These are phyloP conservation scores for Oceanodroma tethys DNA, from an alignment of 2,113 vertebrate genomes.

Conservation along the genomic window DNA sequence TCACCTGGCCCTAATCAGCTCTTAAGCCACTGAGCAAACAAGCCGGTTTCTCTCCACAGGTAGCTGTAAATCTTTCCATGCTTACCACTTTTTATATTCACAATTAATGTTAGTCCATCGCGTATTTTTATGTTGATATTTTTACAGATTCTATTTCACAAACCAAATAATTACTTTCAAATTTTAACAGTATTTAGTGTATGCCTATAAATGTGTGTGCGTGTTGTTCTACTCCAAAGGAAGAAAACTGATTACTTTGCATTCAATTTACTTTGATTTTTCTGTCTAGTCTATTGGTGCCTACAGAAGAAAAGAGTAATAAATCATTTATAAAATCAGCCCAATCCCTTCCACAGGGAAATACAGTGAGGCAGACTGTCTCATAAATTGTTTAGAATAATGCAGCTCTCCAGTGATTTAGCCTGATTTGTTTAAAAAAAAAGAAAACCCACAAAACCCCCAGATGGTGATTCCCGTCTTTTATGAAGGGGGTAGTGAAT, in stretches of 20 bases:
- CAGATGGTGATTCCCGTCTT: neutral
- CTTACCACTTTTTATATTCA: neutral
- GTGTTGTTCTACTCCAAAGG: neutral
- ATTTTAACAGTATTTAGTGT: neutral
- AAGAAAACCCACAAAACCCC: neutral
- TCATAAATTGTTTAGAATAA: slow-evolving; percentile 77
- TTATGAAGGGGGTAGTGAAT: neutral
- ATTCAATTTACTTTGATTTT: slow-evolving; percentile 67
- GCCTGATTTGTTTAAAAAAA: no score
- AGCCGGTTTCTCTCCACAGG: neutral
- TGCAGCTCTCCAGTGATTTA: slow-evolving; percentile 56
- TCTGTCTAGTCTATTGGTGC: slow-evolving; percentile 58
- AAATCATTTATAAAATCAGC: slow-evolving; percentile 75
- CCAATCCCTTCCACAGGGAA: slow-evolving; percentile 61
- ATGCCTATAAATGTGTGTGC: neutral
- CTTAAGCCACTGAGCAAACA: neutral
- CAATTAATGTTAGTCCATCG: neutral
- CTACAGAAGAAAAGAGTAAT: slow-evolving; percentile 68
- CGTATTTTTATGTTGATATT: slow-evolving; percentile 28
- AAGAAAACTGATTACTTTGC: slow-evolving; percentile 36
- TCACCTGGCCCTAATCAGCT: neutral
- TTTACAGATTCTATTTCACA: slow-evolving; percentile 37
- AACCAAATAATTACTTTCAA: neutral
- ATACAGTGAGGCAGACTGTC: slow-evolving; percentile 66
- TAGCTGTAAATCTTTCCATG: neutral